Evolutionary conservation across 2,113 vertebrate species (phyloP).

Genomic region (Tyrannus savana): DNA sequence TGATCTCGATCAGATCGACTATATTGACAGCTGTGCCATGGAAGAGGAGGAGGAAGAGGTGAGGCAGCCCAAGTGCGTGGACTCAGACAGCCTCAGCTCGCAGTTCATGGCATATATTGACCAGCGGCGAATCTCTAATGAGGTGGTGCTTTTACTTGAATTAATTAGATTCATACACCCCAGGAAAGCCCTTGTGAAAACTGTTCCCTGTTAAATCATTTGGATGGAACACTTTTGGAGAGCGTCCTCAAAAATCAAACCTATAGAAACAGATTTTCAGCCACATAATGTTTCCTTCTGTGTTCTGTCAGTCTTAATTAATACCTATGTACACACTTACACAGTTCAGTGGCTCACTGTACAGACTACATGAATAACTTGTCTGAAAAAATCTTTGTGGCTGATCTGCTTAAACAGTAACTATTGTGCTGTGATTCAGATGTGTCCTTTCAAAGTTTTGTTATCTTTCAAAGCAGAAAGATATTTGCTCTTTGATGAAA

Average conservation of each 20-base stretch:
- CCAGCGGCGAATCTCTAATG: conserved; percentile 80
- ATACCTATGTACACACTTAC: neutral
- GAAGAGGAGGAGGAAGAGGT: conserved; percentile 86
- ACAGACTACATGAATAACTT: neutral
- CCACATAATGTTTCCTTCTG: neutral
- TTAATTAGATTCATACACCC: neutral
- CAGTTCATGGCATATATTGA: conserved; percentile 90
- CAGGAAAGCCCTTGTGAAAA: neutral
- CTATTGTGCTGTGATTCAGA: neutral
- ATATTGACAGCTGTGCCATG: conserved; percentile 85
- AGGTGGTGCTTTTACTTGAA: conserved; percentile 70
- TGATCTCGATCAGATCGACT: conserved; percentile 89
- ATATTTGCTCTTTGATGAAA: neutral
- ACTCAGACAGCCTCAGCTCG: conserved; percentile 83
- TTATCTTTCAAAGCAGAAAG: neutral
- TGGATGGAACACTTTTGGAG: neutral
- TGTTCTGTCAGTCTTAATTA: neutral
- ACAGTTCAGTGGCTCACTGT: neutral
- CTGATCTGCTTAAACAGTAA: neutral
- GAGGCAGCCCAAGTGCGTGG: conserved; percentile 70
- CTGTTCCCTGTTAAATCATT: neutral
- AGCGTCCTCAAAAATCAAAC: neutral
- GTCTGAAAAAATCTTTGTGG: neutral
- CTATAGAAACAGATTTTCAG: neutral
- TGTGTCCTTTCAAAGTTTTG: neutral